Base-by-base conservation (phyloP, 2,888 invertebrate species). In the Augiades crinisus region DNA sequence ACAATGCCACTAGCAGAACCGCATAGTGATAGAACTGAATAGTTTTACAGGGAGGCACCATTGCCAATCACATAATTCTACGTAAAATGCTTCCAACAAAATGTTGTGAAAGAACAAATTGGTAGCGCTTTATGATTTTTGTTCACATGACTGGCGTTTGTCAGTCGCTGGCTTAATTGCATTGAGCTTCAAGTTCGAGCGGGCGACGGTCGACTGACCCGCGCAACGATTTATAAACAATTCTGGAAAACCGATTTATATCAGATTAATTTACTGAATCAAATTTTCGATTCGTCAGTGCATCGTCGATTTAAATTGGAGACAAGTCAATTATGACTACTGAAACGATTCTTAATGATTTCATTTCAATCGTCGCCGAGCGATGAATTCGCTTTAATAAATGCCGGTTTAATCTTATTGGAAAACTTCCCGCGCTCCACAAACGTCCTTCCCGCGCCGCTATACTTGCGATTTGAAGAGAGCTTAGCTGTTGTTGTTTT, bases 81-180 rank as follows among this genome's bases (percentile, higher is more conserved):
- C n/a, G n/a, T n/a, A n/a, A n/a, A n/a, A n/a, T n/a, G n/a, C n/a
- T n/a, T n/a, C n/a, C n/a, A n/a, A n/a, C n/a, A n/a, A n/a, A n/a
- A n/a, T n/a, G n/a, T n/a, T n/a, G n/a, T n/a, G n/a, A n/a, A n/a
- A n/a, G n/a, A n/a, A n/a, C n/a, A n/a, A n/a, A n/a, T n/a, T n/a
- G n/a, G n/a, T n/a, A n/a, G n/a, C n/a, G n/a, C n/a, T n/a, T 19
- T 19, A 19, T 19, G 21, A 62, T 58, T 62, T 66, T 64, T 69
- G 67, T 66, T 62, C 66, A 60, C 72, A 66, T 65, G 67, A 64
- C 65, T 64, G 69, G 68, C 58, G 67, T 63, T 72, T 73, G 78
- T 80, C 80, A 73, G 75, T 70, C 65, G 64, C 61, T 63, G 65
- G 63, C 79, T 78, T 81, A 51, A 86, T 86, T 86, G 82, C 86